Evolutionary conservation across 2,888 invertebrate genomes (phyloP).

Genomic region (Tachystola acroxantha): DNA sequence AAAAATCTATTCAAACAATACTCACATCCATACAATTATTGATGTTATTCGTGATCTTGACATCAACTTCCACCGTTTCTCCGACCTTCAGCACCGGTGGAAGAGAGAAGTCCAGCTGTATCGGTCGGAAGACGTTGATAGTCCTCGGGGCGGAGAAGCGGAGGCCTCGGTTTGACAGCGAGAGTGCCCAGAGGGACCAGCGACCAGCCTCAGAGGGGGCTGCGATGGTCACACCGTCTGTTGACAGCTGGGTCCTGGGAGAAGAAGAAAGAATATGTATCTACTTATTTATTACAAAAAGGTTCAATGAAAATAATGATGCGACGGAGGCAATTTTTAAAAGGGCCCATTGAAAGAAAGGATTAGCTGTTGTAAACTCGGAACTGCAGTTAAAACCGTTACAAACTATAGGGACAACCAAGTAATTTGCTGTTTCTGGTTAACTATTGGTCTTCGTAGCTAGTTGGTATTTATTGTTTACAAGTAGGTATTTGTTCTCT

Average conservation of each 20-base stretch:
- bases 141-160: slow-evolving; percentile 79
- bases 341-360: no score
- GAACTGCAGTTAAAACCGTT: no score
- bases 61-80: slow-evolving; percentile 82
- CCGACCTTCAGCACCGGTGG: slow-evolving; percentile 80
- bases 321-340: no score
- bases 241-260: slow-evolving; percentile 75
- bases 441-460: no score
- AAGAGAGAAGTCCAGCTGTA: slow-evolving; percentile 79
- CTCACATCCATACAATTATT: slow-evolving; percentile 84
- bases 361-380: no score
- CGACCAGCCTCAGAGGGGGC: slow-evolving; percentile 81
- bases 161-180: slow-evolving; percentile 70
- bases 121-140: slow-evolving; percentile 79
- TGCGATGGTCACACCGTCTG: slow-evolving; percentile 76
- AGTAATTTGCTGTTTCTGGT: no score
- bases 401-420: no score
- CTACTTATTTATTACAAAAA: neutral
- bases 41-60: slow-evolving; percentile 82
- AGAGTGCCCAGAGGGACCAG: slow-evolving; percentile 81
- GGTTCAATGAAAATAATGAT: neutral
- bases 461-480: no score
- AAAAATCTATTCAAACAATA: no score
- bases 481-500: no score
- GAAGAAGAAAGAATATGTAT: neutral